Conservation (phyloP, 2,797 vertebrate species). For the Intellagama lesueurii region DNA sequence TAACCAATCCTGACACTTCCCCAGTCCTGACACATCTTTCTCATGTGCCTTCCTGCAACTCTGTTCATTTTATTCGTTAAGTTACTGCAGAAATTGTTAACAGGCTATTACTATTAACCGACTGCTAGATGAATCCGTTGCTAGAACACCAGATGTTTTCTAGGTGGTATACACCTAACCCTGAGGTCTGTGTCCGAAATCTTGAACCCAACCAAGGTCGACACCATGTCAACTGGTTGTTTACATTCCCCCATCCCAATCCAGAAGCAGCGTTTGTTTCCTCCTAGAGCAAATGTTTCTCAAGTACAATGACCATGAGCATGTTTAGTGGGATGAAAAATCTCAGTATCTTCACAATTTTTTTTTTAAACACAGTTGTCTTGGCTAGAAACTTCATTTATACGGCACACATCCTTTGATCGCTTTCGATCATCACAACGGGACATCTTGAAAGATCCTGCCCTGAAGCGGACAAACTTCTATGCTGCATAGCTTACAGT, state of each 20-base stretch:
- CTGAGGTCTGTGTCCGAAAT: too few species aligned
- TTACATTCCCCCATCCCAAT: not conserved
- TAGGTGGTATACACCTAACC: not conserved
- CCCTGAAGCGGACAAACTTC: not conserved
- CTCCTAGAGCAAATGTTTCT: not conserved
- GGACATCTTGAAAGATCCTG: not conserved
- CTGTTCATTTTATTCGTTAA: not conserved
- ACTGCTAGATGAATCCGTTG: not conserved
- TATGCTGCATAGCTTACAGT: not conserved
- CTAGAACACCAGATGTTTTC: not conserved
- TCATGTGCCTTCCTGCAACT: not conserved
- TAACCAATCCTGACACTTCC: not conserved
- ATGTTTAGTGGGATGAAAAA: not conserved
- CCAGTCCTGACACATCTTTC: not conserved
- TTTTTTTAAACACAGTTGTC: not conserved
- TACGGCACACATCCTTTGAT: too few species aligned
- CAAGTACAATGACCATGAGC: not conserved
- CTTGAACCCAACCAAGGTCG: not conserved
- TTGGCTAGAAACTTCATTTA: not conserved
- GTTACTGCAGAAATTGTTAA: not conserved
- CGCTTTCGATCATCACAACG: not conserved
- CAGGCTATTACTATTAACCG: not conserved
- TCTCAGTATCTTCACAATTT: not conserved
- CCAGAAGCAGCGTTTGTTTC: not conserved
- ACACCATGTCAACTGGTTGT: not conserved